Percentiles rank a stretch among this genome's conserved stretches.
Evolutionary conservation across 2,888 invertebrate genomes (phyloP).

Genomic region (Drosophila kanekoi): DNA sequence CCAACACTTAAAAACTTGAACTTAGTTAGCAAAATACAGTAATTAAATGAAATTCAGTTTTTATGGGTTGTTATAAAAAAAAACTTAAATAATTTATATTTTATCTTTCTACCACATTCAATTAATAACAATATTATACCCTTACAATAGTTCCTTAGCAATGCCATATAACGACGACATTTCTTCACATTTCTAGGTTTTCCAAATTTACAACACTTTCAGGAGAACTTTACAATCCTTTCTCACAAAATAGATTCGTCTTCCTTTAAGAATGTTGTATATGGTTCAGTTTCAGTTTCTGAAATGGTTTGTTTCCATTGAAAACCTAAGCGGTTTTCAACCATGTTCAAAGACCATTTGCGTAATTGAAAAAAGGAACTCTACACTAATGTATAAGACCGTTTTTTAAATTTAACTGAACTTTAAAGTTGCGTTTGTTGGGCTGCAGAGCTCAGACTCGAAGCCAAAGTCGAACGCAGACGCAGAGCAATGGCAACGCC

Average conservation of each 20-base stretch:
- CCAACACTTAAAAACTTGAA: too few species aligned
- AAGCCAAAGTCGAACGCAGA: constrained; percentile 26
- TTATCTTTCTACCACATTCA: too few species aligned
- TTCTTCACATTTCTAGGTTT: too few species aligned
- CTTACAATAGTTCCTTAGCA: too few species aligned
- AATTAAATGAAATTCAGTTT: too few species aligned
- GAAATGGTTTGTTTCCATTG: neutral
- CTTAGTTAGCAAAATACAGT: too few species aligned
- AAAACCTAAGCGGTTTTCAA: constrained; percentile 21
- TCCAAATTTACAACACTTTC: too few species aligned
- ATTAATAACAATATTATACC: too few species aligned
- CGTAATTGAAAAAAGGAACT: constrained; percentile 61
- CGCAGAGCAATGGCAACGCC: constrained; percentile 64
- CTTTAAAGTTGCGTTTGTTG: constrained; percentile 51
- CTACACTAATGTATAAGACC: constrained; percentile 31
- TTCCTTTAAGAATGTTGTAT: neutral
- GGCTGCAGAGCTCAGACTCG: constrained; percentile 14
- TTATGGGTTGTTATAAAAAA: too few species aligned
- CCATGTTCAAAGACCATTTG: constrained; percentile 45
- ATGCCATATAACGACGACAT: too few species aligned
- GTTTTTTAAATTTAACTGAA: constrained; percentile 40
- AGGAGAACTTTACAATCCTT: too few species aligned
- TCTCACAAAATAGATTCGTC: neutral
- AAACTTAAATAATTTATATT: too few species aligned
- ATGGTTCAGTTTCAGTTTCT: neutral